These are phyloP conservation scores for Protula sp. DNA, from an alignment of 2,888 invertebrate genomes.

Conservation along the genomic window DNA sequence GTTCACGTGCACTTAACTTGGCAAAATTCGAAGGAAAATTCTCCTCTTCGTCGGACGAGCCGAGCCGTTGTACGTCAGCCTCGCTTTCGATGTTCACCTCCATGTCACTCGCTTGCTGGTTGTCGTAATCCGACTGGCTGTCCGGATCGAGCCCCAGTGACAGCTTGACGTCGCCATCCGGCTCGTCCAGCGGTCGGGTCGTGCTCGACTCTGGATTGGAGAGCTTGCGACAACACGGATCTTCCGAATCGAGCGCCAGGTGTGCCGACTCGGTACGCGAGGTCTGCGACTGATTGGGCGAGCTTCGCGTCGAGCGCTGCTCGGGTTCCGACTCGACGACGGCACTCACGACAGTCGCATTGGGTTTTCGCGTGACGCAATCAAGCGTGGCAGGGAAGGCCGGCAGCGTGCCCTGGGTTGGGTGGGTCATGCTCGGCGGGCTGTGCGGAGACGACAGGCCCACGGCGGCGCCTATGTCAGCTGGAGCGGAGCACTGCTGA, in stretches of 20 bases:
- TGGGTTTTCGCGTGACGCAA: not conserved
- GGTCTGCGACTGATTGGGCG: constrained; percentile 5
- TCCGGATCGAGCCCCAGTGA: not conserved
- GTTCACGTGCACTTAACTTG: no score
- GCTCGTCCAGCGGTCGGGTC: not conserved
- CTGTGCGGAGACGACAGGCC: no score
- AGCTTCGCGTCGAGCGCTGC: not conserved
- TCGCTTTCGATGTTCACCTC: constrained; percentile 8
- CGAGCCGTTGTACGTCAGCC: not conserved
- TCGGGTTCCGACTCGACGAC: constrained; percentile 5
- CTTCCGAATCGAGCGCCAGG: not conserved
- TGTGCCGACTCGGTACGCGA: constrained; percentile 7
- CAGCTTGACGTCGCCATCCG: not conserved
- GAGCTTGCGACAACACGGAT: not conserved
- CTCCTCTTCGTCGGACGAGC: not conserved
- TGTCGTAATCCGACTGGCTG: constrained; percentile 3
- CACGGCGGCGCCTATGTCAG: no score
- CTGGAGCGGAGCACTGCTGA: no score
- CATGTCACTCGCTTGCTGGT: constrained; percentile 5
- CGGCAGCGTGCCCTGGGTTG: no score
- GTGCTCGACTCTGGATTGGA: not conserved
- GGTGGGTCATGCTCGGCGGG: no score
- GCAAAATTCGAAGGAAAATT: no score
- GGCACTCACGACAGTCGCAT: not conserved
- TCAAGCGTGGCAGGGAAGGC: no score